Evolutionary conservation across 2,797 vertebrate genomes (phyloP).

Genomic region (Gymnodraco acuticeps): DNA sequence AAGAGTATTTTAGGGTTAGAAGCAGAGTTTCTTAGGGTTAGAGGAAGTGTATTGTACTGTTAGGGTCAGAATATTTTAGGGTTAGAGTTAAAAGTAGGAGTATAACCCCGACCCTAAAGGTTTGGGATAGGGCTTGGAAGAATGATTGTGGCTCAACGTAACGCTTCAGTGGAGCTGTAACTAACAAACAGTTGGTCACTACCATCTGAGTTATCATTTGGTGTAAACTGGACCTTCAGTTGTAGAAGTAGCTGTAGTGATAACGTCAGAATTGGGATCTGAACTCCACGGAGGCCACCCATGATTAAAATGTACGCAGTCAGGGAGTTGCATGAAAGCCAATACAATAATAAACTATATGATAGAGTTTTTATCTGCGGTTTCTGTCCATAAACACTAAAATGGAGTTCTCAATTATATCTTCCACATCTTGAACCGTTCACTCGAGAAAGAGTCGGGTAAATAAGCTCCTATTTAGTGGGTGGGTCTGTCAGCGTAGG

Average conservation of each 20-base stretch:
- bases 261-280: conserved; percentile 14
- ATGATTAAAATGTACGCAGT: conserved; percentile 3
- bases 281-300: conserved; percentile 45
- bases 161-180: neutral
- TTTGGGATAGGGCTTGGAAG: neutral
- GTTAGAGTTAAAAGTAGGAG: no score
- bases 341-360: conserved; percentile 38
- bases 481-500: conserved; percentile 26
- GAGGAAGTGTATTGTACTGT: no score
- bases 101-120: neutral
- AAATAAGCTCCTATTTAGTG: conserved; percentile 35
- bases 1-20: no score
- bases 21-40: no score
- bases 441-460: conserved; percentile 14
- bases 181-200: conserved; percentile 12
- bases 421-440: conserved; percentile 49
- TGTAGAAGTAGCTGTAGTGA: neutral
- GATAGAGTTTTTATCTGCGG: conserved; percentile 24
- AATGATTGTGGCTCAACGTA: neutral
- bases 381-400: conserved; percentile 41
- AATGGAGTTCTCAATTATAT: conserved; percentile 31
- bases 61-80: no score
- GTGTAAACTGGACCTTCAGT: conserved; percentile 16
- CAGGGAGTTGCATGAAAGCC: neutral
- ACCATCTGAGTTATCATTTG: conserved; percentile 6